phyloP scores from a whole-genome alignment of 2,888 invertebrate genomes.

The Drosophila subsilvestris region DNA sequence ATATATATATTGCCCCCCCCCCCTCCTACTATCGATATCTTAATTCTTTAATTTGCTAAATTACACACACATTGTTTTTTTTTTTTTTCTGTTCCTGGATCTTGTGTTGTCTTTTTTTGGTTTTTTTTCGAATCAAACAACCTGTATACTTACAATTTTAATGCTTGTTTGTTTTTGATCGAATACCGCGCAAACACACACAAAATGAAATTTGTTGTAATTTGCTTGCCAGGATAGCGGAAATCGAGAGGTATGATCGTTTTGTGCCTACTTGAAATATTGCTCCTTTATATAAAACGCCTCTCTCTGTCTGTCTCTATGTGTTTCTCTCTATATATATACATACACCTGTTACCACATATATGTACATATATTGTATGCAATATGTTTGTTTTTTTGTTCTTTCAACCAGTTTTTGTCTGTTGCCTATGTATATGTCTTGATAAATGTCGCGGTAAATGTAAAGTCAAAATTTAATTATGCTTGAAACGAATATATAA shows the following conservation, averaged over 20 bases:
- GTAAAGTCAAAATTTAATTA: neutral
- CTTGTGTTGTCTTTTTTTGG: slow-evolving; percentile 1
- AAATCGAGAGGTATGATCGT: slow-evolving; percentile 88
- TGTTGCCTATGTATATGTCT: slow-evolving; percentile 42
- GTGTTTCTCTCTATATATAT: slow-evolving; percentile 37
- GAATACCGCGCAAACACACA: slow-evolving; percentile 73
- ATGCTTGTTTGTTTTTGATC: slow-evolving; percentile 78
- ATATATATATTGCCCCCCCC: neutral
- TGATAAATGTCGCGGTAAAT: slow-evolving; percentile 15
- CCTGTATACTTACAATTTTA: slow-evolving; percentile 60
- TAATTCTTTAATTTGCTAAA: neutral
- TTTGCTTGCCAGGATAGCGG: slow-evolving; percentile 88
- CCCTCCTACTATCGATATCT: neutral
- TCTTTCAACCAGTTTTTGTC: slow-evolving; percentile 14
- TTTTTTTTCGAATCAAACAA: slow-evolving; percentile 33
- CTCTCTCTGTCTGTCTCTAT: slow-evolving; percentile 32
- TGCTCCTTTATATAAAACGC: slow-evolving; percentile 64
- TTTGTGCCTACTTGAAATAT: slow-evolving; percentile 71
- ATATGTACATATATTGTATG: neutral
- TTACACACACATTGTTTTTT: neutral
- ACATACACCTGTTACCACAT: neutral
- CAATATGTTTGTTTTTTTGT: neutral
- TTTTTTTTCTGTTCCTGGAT: neutral
- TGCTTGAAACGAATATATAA: neutral
- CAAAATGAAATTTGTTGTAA: slow-evolving; percentile 83